Evolutionary conservation across 1,140 invertebrate genomes (phyloP).

Genomic region (Papilio helenus): DNA sequence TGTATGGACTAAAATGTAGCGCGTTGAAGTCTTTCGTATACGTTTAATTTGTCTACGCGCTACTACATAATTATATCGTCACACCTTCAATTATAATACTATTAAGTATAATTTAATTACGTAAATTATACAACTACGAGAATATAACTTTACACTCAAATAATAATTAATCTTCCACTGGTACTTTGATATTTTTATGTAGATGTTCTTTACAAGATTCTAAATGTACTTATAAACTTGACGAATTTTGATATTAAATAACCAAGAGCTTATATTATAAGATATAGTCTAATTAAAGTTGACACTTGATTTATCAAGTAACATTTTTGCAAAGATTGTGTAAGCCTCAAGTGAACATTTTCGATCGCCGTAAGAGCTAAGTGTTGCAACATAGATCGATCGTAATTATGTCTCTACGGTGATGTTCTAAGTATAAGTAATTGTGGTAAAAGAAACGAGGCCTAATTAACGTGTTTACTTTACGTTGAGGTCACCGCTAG

Average conservation of each 20-base stretch:
- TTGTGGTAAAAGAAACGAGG: background rate
- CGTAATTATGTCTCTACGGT: background rate
- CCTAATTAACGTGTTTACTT: background rate
- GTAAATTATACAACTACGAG: no score
- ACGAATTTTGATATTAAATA: no score
- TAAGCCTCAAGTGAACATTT: background rate
- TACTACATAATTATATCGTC: background rate
- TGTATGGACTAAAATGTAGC: background rate
- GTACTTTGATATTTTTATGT: no score
- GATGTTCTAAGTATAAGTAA: background rate
- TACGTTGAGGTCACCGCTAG: background rate
- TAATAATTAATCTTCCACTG: no score
- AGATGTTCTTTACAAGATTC: no score
- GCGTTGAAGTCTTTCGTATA: slow-evolving; percentile 22
- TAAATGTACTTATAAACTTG: no score
- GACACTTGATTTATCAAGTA: background rate
- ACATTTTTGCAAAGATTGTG: slow-evolving; percentile 16
- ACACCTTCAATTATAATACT: background rate
- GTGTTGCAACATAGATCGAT: background rate
- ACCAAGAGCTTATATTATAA: no score
- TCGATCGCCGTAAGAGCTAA: background rate
- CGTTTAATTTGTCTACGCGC: background rate
- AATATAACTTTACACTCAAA: no score
- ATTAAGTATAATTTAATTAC: no score
- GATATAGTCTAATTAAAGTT: background rate